Base-by-base conservation (phyloP, 2,888 invertebrate species). In the Pammene fasciana region DNA sequence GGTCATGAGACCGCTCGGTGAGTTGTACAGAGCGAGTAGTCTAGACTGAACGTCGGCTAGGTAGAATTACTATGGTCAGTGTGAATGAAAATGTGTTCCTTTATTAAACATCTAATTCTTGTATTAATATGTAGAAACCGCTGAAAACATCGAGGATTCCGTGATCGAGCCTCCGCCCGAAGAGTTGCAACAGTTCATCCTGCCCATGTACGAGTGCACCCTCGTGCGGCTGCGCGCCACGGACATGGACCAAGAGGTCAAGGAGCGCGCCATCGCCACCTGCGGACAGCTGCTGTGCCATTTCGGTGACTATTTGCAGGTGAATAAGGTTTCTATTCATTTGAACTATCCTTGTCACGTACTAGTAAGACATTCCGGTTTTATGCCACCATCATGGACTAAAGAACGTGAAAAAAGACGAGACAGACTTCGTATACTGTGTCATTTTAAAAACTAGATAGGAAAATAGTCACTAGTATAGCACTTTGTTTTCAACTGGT, bases 211-310 rank as follows among this genome's bases (percentile, higher is more conserved):
- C 87, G 93, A 94, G 71, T 97, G 97, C 79, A 97, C 98, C 0
- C 89, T 98, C 76, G 94, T 96, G 71, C 95, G 98, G 70, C 93
- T 99, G 48, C 96, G 96, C 79, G 97, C 99, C 43, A 97, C 99
- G 0, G 99, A 99, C 85, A 98, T 99, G 82, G 99, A 99, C 92
- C 99, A 99, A 86, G 99, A 99, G 90, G 99, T 99, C 0, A 99
- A 99, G 87, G 99, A 99, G 84, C 94, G 98, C 34, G 99, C 99
- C 10, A 99, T 99, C 73, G 97, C 98, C 0, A 98, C 99, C 79
- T 97, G 98, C 96, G 98, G 99, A 13, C 98, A 99, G 87, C 96
- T 99, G 61, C 95, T 99, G 60, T 96, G 97, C 72, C 97, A 97
- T 86, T 95, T 99, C 76, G 99, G 98, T 0, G 98, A 99, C 86